A percentile compares a stretch with the other conserved stretches of the same genome.
These are phyloP conservation scores for Phengaris arion DNA, from an alignment of 2,888 invertebrate species.

Conservation along the genomic window DNA sequence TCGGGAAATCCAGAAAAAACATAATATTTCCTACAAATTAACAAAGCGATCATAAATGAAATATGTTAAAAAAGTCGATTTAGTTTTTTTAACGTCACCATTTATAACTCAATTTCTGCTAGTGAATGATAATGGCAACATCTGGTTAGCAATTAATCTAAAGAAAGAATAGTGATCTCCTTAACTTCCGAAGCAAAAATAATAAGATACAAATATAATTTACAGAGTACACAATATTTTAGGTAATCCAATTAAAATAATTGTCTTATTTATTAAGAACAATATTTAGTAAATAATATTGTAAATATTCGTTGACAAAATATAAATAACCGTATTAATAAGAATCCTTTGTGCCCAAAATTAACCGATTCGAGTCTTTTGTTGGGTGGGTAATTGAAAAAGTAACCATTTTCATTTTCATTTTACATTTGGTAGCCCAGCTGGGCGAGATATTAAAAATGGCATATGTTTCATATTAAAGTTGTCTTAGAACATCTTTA, in stretches of 20 bases:
- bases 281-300: conserved; percentile 11
- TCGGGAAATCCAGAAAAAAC: neutral
- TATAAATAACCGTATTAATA: conserved; percentile 20
- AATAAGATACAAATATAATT: neutral
- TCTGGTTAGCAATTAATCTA: neutral
- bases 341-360: conserved; percentile 23
- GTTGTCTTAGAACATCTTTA: neutral
- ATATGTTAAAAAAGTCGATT: too few relatives aligned
- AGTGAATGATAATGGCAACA: too few relatives aligned
- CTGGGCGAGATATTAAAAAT: conserved; percentile 9
- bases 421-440: conserved; percentile 11
- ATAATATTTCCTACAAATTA: neutral
- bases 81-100: too few relatives aligned
- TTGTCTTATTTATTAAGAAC: neutral
- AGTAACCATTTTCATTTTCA: neutral
- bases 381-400: conserved; percentile 24
- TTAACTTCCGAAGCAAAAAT: neutral
- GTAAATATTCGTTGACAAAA: conserved; percentile 13
- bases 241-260: conserved; percentile 5
- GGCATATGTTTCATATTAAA: neutral
- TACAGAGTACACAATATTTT: neutral
- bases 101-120: too few relatives aligned
- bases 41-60: too few relatives aligned
- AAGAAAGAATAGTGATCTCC: neutral
- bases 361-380: conserved; percentile 1